Evolutionary conservation across 2,888 invertebrate genomes (phyloP).

Genomic region (Dromius quadrimaculatus): DNA sequence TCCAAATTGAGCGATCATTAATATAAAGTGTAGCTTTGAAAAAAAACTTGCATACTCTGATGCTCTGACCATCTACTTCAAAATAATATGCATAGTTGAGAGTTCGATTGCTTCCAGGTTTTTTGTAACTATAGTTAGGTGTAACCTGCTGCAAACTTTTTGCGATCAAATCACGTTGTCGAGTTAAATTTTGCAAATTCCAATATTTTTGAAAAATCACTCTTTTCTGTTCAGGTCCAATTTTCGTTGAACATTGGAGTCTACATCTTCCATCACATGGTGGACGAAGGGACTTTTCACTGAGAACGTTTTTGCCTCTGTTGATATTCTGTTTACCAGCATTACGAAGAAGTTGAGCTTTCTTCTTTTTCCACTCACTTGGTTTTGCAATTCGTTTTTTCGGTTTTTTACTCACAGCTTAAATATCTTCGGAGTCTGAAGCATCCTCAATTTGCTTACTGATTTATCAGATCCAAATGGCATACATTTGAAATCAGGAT

Average conservation of each 20-base stretch:
- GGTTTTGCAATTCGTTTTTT: neutral
- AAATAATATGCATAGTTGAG: constrained; percentile 1
- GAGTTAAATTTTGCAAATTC: neutral
- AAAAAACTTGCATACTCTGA: constrained; percentile 15
- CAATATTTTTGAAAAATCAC: neutral
- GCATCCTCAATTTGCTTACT: too few relatives aligned
- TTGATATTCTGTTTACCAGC: neutral
- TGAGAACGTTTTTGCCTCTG: neutral
- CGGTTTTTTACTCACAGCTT: neutral
- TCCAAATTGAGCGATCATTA: neutral
- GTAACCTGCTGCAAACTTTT: neutral
- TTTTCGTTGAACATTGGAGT: neutral
- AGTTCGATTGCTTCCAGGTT: neutral
- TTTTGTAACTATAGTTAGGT: neutral
- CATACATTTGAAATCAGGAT: neutral
- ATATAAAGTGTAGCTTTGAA: constrained; percentile 12
- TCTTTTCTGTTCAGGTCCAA: neutral
- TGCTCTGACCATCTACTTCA: constrained; percentile 1
- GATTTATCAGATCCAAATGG: neutral
- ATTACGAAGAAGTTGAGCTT: neutral
- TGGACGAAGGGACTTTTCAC: neutral
- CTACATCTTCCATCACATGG: constrained; percentile 3
- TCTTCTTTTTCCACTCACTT: neutral
- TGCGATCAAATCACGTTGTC: constrained; percentile 11
- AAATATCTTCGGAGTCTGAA: neutral